These are phyloP conservation scores for Teleiodes luculella DNA, from an alignment of 2,888 invertebrate species.

Conservation along the genomic window DNA sequence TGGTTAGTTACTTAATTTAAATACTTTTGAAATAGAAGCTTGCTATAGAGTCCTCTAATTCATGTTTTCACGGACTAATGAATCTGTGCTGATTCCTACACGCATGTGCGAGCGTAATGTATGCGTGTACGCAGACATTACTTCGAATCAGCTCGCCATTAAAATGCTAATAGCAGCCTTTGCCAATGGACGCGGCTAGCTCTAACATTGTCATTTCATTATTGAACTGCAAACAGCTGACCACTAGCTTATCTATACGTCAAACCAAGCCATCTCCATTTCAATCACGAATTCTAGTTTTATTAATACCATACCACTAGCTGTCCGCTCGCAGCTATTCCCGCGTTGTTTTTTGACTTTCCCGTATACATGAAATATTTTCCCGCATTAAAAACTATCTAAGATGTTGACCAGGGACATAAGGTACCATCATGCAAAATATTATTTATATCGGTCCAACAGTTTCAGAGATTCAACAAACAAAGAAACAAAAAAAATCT, in stretches of 20 bases:
- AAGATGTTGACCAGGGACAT: too few relatives aligned
- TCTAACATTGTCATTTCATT: conserved; percentile 60
- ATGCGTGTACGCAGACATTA: conserved; percentile 46
- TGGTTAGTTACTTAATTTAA: too few relatives aligned
- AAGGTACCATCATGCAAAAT: too few relatives aligned
- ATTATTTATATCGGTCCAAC: too few relatives aligned
- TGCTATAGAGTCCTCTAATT: too few relatives aligned
- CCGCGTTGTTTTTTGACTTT: too few relatives aligned
- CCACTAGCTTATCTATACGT: conserved; percentile 21
- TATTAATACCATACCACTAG: neutral
- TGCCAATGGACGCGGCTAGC: conserved; percentile 43
- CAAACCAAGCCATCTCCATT: conserved; percentile 10
- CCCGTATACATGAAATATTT: too few relatives aligned
- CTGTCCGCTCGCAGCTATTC: too few relatives aligned
- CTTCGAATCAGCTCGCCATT: conserved; percentile 68
- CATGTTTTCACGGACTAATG: too few relatives aligned
- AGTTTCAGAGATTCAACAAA: too few relatives aligned
- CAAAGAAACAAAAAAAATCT: too few relatives aligned
- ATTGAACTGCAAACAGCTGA: conserved; percentile 39
- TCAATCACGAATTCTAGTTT: conserved; percentile 10
- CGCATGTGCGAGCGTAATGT: conserved; percentile 46
- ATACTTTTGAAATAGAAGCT: neutral
- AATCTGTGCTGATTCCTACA: conserved; percentile 18
- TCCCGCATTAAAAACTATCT: too few relatives aligned
- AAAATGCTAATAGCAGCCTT: conserved; percentile 60